Evolutionary conservation across 1,140 invertebrate genomes (phyloP).

Genomic region (Ceratina calcarata): DNA sequence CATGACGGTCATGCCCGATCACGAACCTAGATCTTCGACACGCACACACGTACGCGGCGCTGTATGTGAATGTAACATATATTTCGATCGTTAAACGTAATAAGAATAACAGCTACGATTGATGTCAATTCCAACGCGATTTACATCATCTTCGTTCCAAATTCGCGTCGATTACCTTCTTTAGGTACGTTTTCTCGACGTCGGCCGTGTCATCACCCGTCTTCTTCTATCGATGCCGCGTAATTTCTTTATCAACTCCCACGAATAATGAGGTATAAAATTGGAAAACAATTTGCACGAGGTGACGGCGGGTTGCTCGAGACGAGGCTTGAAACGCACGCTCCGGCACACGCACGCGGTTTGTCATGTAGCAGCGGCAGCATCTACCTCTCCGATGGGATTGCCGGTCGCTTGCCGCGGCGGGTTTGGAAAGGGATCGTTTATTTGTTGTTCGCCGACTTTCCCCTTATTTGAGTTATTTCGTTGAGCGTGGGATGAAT

Average conservation of each 20-base stretch:
- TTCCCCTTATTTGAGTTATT: conserved; percentile 37
- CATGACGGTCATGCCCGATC: background rate
- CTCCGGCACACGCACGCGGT: background rate
- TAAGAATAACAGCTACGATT: background rate
- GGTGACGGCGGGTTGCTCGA: background rate
- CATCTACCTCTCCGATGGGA: background rate
- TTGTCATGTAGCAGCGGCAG: background rate
- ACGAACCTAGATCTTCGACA: background rate
- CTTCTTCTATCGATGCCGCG: background rate
- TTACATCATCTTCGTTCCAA: too few species aligned
- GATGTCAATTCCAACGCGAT: background rate
- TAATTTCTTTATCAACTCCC: background rate
- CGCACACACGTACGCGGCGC: background rate
- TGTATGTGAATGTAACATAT: too few species aligned
- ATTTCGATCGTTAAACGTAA: background rate
- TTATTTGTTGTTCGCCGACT: conserved; percentile 12
- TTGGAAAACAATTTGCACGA: background rate
- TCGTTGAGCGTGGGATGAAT: background rate
- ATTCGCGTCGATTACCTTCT: background rate
- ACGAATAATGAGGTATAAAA: too few species aligned
- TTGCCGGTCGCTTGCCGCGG: conserved; percentile 6
- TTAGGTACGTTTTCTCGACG: too few species aligned
- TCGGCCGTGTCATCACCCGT: too few species aligned
- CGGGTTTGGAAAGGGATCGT: conserved; percentile 33
- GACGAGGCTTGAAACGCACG: background rate